Conservation (phyloP, 2,888 invertebrate species). For the Napeogenes inachia region DNA sequence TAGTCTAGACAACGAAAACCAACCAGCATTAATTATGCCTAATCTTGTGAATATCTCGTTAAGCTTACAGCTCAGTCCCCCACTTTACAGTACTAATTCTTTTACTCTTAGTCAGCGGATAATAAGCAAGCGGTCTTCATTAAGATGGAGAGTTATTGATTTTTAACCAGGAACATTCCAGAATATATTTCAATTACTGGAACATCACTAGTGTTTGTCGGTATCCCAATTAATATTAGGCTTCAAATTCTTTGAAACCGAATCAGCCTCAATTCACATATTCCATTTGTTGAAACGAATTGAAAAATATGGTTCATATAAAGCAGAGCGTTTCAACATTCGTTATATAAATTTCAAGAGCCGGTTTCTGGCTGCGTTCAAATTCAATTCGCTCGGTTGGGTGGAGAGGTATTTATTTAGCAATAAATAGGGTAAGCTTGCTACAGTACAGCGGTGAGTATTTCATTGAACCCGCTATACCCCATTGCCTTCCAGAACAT, state of each 20-base stretch:
- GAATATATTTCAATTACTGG: constrained; percentile 39
- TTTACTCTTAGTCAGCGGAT: constrained; percentile 53
- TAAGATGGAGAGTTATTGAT: constrained; percentile 63
- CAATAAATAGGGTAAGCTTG: constrained; percentile 29
- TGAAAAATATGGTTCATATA: constrained; percentile 31
- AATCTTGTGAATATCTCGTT: constrained; percentile 46
- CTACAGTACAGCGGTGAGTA: constrained; percentile 38
- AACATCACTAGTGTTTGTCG: constrained; percentile 49
- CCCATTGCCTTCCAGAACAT: constrained; percentile 34
- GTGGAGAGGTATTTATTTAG: constrained; percentile 32
- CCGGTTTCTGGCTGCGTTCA: constrained; percentile 25
- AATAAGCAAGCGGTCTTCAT: constrained; percentile 67
- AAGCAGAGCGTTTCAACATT: constrained; percentile 26
- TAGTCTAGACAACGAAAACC: constrained; percentile 5
- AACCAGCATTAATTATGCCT: constrained; percentile 34
- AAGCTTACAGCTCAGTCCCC: constrained; percentile 49
- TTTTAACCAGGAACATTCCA: constrained; percentile 53
- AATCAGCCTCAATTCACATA: constrained; percentile 29
- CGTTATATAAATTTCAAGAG: constrained; percentile 31
- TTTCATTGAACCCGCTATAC: constrained; percentile 34
- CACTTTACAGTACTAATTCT: constrained; percentile 50
- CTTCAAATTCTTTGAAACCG: constrained; percentile 41
- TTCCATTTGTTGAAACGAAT: constrained; percentile 36
- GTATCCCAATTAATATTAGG: constrained; percentile 48
- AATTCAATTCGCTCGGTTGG: constrained; percentile 32